phyloP scores from a whole-genome alignment of 1,140 invertebrate species.

The Kradibia gibbosae region DNA sequence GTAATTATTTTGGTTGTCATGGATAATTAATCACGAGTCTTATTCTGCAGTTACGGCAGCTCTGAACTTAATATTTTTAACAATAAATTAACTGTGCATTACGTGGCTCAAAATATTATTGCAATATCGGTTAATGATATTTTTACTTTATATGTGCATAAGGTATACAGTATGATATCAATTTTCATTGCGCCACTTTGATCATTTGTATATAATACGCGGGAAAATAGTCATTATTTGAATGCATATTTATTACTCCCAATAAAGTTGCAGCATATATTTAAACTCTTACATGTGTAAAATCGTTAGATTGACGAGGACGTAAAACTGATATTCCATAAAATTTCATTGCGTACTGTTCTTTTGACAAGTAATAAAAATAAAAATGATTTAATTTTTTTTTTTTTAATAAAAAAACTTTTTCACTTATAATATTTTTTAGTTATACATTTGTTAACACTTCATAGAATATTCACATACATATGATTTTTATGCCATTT shows the following conservation, averaged over 20 bases:
- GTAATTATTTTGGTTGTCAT: conserved; percentile 20
- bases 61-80: conserved; percentile 28
- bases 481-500: no score
- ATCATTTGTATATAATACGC: not conserved
- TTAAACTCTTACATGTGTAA: not conserved
- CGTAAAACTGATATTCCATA: no score
- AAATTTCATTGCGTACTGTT: no score
- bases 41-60: not conserved
- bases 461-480: no score
- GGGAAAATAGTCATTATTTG: conserved; percentile 1
- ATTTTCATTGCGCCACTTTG: not conserved
- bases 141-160: not conserved
- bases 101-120: not conserved
- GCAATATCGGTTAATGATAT: not conserved
- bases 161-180: not conserved
- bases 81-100: conserved; percentile 10
- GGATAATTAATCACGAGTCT: conserved; percentile 9
- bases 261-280: not conserved
- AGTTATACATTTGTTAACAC: no score
- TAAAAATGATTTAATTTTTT: no score
- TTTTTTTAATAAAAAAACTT: no score
- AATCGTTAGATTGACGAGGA: no score
- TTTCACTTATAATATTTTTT: no score
- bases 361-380: no score
- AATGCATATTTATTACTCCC: conserved; percentile 30